Evolutionary conservation across 53 echinoderm and acorn worm genomes (phyloP), one percentile per base, ranked within the genome.

Genomic region (Pentamera pediparva): DNA sequence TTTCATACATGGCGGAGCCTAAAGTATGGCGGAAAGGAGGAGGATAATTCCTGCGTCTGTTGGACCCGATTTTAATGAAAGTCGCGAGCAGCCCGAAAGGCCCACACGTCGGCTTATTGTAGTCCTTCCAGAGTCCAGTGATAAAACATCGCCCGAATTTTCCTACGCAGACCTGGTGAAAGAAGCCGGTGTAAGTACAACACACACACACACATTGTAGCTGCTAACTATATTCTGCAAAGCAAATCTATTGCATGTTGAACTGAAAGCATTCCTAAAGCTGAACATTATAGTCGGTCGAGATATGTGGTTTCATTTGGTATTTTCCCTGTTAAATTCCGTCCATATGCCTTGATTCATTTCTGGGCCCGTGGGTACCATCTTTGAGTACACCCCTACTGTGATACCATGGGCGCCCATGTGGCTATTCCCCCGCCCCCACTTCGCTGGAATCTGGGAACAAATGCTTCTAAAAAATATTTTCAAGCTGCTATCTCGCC

Each of bases 1-100:
- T n/a, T n/a, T 27, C 30, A 67, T 67, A 26, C 62, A 82, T 59
- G 62, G 74, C 47, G 56, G 76, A 48, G 72, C 53, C 43, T 79
- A 35, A 56, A 69, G 74, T 48, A 98, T 98, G 98, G 98, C 98
- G 32, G 98, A 98, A 92, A 85, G 88, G 74, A 91, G 98, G 80
- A 88, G 98, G 89, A 98, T 98, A 61, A 98, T 98, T 79, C 98
- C 98, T 30, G 80, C 85, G 60, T 98, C 98, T 59, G 91, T 90
- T 74, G 91, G 89, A 76, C 91, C 91, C 76, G 75, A 83, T 83
- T 88, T 91, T 57, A 76, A 86, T 35, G 70, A 74, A 26, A 86
- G 80, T 63, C 83, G 85, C 56, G 88, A 88, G 56, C 91, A 80
- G 62, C 78, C 80, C 77, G 62, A 77, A 47, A 61, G 72, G 63